Percentiles rank a stretch among this genome's conserved stretches.
Evolutionary conservation across 2,888 invertebrate species (phyloP).

Genomic region (Apotomis capreana): DNA sequence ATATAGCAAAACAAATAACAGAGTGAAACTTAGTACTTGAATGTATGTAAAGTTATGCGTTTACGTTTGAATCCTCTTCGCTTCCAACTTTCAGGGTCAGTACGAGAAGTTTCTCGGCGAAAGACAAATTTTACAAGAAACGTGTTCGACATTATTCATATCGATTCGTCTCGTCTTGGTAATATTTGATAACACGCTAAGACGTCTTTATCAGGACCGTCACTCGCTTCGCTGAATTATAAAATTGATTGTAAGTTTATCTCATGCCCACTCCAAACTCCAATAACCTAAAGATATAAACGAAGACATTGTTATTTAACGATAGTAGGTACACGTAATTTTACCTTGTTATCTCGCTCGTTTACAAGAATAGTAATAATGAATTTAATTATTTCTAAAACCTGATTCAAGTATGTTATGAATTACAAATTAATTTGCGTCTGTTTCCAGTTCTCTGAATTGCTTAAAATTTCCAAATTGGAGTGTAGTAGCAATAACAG

Average conservation of each 20-base stretch:
- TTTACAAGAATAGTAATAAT: neutral
- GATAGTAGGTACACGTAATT: neutral
- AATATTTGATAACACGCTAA: constrained; percentile 12
- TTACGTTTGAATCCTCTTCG: constrained; percentile 19
- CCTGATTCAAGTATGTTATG: no score
- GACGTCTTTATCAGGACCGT: constrained; percentile 11
- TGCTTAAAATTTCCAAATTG: no score
- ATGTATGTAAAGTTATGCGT: constrained; percentile 25
- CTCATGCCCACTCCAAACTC: neutral
- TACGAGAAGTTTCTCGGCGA: constrained; percentile 27
- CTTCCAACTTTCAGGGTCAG: constrained; percentile 38
- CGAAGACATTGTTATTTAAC: neutral
- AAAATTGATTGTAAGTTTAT: constrained; percentile 14
- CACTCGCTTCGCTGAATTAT: constrained; percentile 18
- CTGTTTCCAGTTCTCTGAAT: no score
- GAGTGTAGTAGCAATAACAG: no score
- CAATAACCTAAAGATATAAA: neutral
- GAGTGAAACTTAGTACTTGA: constrained; percentile 26
- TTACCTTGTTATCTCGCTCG: neutral
- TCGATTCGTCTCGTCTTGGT: constrained; percentile 1
- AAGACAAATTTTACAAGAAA: constrained; percentile 34
- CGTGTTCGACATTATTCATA: constrained; percentile 31
- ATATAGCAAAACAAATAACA: constrained; percentile 25
- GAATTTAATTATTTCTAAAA: no score
- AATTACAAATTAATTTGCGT: no score